Conservation (phyloP, 2,113 vertebrate species). For the Onychostoma macrolepis region DNA sequence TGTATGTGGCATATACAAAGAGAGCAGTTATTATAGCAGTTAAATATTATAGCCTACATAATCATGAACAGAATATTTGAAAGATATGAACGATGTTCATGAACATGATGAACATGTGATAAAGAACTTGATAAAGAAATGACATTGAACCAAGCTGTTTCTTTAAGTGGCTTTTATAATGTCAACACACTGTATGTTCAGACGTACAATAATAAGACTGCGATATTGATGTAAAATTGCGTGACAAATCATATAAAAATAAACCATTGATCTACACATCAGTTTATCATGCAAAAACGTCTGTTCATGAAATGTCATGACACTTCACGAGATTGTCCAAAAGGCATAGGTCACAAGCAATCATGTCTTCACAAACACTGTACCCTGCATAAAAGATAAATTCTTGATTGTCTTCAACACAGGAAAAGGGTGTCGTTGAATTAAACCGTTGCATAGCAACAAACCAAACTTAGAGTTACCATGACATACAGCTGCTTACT, state of each 20-base stretch:
- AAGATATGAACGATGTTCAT: not conserved
- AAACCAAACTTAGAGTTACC: constrained; percentile 77
- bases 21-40: not conserved
- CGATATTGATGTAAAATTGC: constrained; percentile 39
- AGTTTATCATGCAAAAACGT: constrained; percentile 44
- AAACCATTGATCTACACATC: constrained; percentile 45
- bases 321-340: constrained; percentile 5
- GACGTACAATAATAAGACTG: constrained; percentile 46
- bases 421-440: constrained; percentile 69
- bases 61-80: not conserved
- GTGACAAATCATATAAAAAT: constrained; percentile 50
- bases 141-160: not conserved
- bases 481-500: constrained; percentile 70
- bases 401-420: constrained; percentile 82
- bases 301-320: constrained; percentile 28
- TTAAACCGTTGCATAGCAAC: constrained; percentile 89
- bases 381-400: constrained; percentile 54
- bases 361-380: constrained; percentile 28
- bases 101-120: no score
- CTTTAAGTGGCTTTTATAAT: constrained; percentile 34
- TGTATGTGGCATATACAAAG: not conserved
- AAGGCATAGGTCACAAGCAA: constrained; percentile 33
- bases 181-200: constrained; percentile 32
- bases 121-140: not conserved
- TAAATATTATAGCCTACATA: not conserved